A percentile compares a stretch with the other conserved stretches of the same genome.
Evolutionary conservation across 2,888 invertebrate genomes (phyloP).

Genomic region (Callosobruchus maculatus): DNA sequence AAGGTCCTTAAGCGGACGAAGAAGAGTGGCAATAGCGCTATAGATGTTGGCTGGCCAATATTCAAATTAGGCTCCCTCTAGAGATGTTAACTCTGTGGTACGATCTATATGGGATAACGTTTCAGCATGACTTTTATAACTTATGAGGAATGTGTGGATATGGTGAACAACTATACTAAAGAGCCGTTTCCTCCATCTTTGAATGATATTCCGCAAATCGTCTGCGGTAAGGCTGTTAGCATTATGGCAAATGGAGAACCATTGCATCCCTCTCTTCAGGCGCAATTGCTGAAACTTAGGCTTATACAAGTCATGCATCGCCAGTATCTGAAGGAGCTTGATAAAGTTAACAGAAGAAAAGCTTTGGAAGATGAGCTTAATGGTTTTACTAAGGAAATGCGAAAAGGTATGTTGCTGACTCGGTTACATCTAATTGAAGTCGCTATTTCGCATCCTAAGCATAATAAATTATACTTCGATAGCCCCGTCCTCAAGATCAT

Average conservation of each 20-base stretch:
- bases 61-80: too few species aligned
- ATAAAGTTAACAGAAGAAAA: conserved; percentile 23
- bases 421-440: too few species aligned
- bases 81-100: too few species aligned
- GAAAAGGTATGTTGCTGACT: neutral
- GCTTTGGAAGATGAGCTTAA: conserved; percentile 23
- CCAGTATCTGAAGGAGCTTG: conserved; percentile 24
- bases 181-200: neutral
- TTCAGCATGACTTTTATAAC: conserved; percentile 29
- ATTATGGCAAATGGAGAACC: neutral
- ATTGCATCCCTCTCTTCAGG: conserved; percentile 10
- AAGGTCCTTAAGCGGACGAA: too few species aligned
- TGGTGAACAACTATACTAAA: conserved; percentile 12
- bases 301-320: conserved; percentile 32
- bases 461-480: too few species aligned
- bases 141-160: conserved; percentile 24
- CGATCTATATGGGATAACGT: neutral
- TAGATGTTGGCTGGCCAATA: too few species aligned
- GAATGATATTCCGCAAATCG: neutral
- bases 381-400: conserved; percentile 11
- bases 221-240: neutral
- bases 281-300: conserved; percentile 30
- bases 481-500: too few species aligned
- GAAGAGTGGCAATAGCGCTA: too few species aligned
- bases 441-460: too few species aligned